Percentiles rank a stretch among this genome's conserved stretches.
phyloP scores from a whole-genome alignment of 1,140 invertebrate genomes.

The Bombyx mandarina region DNA sequence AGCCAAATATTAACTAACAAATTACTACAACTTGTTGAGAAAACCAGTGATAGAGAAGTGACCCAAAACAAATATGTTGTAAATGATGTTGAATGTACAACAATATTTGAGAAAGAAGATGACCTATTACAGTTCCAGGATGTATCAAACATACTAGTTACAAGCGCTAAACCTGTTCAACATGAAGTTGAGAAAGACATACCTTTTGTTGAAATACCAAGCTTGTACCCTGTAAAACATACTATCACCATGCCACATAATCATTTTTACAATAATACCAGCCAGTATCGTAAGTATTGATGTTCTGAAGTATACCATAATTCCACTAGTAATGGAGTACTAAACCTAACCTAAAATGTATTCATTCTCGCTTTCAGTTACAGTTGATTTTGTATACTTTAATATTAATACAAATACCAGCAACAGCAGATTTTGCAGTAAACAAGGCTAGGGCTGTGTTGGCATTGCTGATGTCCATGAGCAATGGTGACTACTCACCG shows the following conservation, averaged over 20 bases:
- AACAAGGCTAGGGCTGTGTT: too few species aligned
- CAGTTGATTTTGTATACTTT: not conserved
- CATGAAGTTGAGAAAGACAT: conserved; percentile 66
- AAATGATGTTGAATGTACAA: conserved; percentile 71
- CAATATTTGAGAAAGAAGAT: conserved; percentile 74
- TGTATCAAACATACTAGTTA: conserved; percentile 75
- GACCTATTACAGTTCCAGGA: conserved; percentile 77
- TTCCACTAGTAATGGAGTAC: not conserved
- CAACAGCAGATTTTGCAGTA: too few species aligned
- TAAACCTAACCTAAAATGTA: too few species aligned
- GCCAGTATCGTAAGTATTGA: conserved; percentile 79
- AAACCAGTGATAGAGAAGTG: conserved; percentile 69
- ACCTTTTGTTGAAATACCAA: conserved; percentile 72
- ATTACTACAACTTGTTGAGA: conserved; percentile 80
- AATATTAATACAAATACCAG: not conserved
- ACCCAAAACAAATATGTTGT: conserved; percentile 71
- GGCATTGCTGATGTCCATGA: too few species aligned
- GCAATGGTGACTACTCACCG: too few species aligned
- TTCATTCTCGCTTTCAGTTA: too few species aligned
- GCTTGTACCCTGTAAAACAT: conserved; percentile 79
- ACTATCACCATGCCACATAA: conserved; percentile 76
- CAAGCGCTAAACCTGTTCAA: conserved; percentile 73
- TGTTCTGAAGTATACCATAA: not conserved
- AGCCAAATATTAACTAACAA: conserved; percentile 80
- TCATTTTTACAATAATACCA: conserved; percentile 75